These are phyloP conservation scores for Acrocephalus kingi DNA, from an alignment of 2,113 vertebrate genomes.

Conservation along the genomic window DNA sequence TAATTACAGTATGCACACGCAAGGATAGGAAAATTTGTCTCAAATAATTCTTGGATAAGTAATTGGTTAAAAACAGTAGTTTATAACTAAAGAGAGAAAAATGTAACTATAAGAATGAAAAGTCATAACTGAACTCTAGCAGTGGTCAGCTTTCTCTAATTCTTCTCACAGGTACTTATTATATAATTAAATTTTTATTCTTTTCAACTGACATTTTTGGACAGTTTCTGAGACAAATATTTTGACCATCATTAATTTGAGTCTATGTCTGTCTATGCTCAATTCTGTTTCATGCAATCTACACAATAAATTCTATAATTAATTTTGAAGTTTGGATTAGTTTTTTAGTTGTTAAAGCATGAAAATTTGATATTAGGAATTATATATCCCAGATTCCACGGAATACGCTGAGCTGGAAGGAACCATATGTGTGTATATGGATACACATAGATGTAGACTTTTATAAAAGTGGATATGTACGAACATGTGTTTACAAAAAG, in stretches of 20 bases:
- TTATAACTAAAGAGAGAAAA: neutral
- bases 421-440: fast-evolving
- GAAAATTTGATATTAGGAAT: neutral
- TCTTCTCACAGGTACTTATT: neutral
- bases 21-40: neutral
- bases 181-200: neutral
- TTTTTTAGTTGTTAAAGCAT: neutral
- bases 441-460: neutral
- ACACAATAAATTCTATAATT: neutral
- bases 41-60: neutral
- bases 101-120: neutral
- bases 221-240: neutral
- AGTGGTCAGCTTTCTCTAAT: neutral
- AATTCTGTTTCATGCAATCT: neutral
- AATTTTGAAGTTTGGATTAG: neutral
- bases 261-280: neutral
- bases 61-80: neutral
- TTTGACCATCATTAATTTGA: neutral
- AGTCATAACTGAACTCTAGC: neutral
- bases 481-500: neutral
- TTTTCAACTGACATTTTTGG: neutral
- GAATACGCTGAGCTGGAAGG: neutral
- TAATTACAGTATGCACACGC: neutral
- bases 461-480: neutral
- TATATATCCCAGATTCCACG: neutral